Evolutionary conservation across 2,113 vertebrate species (phyloP), one percentile per base, ranked within the genome.

Genomic region (Serilophus lunatus): DNA sequence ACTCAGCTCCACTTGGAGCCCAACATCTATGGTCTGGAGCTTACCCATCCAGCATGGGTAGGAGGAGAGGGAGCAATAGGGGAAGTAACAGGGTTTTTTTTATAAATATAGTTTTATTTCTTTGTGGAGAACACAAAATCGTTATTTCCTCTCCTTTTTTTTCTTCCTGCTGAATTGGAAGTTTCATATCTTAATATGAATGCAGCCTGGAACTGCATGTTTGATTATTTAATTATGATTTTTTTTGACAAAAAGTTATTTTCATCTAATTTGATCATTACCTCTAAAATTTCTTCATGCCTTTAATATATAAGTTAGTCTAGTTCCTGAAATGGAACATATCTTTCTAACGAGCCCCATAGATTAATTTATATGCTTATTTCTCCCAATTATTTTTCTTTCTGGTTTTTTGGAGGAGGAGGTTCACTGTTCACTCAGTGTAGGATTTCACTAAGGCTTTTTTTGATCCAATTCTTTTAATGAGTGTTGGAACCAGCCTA

Each of bases 401-500:
- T 25, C 12, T 80, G 83, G 25, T 11, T 74, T 29, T 94, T 18
- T 14, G 33, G 42, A 22, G 44, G 45, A 64, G 26, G 13, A 50
- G 44, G 18, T 72, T 96, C 86, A 45, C 40, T 86, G 23, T 88
- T 93, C 69, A 29, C 29, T 92, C 3, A 1, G 47, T 78, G 49
- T 45, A 91, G 47, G 40, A 85, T 90, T 92, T 94, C 65, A 85
- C 82, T 61, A 38, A 50, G 23, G 22, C 17, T 69, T 91, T 91
- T 93, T 91, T 93, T 69, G 14, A 85, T 82, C n/a, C 70, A 33
- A 0, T 72, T 82, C 40, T 87, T 95, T 90, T 95, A 92, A 96
- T 95, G 24, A 94, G 59, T 12, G 3, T 65, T 84, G 74, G 70
- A 95, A 95, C 25, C 33, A 50, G 50, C 25, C n/a, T 87, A 77